Evolutionary conservation across 2,113 vertebrate species (phyloP).

Genomic region (Elephas maximus): DNA sequence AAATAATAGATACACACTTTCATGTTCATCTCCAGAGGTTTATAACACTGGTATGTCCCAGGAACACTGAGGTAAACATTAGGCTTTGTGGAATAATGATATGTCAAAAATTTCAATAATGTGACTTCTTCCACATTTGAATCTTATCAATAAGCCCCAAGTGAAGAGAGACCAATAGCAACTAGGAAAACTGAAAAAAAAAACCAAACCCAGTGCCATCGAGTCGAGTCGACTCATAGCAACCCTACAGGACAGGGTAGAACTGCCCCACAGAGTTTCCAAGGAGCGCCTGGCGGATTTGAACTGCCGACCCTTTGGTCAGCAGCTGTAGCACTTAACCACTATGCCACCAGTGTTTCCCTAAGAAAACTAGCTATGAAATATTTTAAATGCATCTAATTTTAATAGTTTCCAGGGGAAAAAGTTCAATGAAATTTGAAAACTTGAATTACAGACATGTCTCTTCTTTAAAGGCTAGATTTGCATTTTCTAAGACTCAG

Average conservation of each 20-base stretch:
- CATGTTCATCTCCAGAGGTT: background rate
- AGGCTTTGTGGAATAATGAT: background rate
- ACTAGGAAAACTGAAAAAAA: slow-evolving; percentile 2
- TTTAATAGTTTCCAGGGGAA: slow-evolving; percentile 34
- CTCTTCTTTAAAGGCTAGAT: slow-evolving; percentile 36
- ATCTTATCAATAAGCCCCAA: slow-evolving; percentile 34
- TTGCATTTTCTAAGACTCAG: background rate
- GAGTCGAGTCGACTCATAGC: no score
- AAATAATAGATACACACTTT: background rate
- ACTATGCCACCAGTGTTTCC: no score
- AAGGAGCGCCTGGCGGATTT: no score
- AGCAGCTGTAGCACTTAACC: no score
- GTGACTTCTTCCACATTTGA: background rate
- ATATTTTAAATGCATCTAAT: slow-evolving; percentile 14
- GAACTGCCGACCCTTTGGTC: no score
- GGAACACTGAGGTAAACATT: background rate
- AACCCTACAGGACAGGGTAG: no score
- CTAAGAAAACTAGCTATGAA: slow-evolving; percentile 57
- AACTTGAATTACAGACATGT: background rate
- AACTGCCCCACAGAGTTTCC: no score
- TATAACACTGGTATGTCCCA: background rate
- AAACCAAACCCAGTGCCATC: no score
- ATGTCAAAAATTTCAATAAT: slow-evolving; percentile 23
- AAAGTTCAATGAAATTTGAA: slow-evolving; percentile 46
- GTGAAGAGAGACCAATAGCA: background rate